Evolutionary conservation across 2,888 invertebrate genomes (phyloP).

Genomic region (Apamea crenata): DNA sequence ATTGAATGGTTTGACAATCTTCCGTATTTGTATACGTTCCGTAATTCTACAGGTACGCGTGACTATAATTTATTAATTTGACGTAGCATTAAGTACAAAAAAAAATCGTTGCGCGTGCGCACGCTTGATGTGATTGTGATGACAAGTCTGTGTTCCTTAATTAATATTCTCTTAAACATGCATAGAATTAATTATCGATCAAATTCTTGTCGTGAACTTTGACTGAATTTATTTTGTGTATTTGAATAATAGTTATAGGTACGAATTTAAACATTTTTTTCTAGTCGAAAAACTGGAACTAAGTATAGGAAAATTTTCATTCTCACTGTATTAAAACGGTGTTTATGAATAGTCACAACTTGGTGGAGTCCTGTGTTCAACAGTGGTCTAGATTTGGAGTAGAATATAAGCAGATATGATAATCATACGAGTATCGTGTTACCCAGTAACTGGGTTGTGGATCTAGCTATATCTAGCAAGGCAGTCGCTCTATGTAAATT

Average conservation of each 20-base stretch:
- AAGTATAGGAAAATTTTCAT: too few species aligned
- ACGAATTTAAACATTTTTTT: background rate
- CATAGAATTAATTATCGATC: background rate
- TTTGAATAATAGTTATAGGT: background rate
- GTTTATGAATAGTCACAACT: background rate
- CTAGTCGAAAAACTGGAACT: background rate
- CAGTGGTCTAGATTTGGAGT: background rate
- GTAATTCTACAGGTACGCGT: background rate
- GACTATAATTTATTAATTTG: conserved; percentile 1
- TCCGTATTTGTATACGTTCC: background rate
- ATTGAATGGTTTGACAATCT: background rate
- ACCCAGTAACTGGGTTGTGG: background rate
- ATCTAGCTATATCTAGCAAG: too few species aligned
- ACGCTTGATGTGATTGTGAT: background rate
- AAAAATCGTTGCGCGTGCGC: background rate
- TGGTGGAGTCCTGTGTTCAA: background rate
- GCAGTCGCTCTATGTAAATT: background rate
- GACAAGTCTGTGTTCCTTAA: background rate
- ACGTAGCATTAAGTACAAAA: background rate
- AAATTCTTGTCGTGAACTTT: conserved; percentile 6
- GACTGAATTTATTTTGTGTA: background rate
- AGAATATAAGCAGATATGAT: background rate
- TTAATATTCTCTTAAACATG: conserved; percentile 1
- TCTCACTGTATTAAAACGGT: background rate
- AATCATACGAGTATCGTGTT: background rate